Base-by-base conservation (phyloP, 2,888 invertebrate species). In the Caenorhabditis sinica region DNA sequence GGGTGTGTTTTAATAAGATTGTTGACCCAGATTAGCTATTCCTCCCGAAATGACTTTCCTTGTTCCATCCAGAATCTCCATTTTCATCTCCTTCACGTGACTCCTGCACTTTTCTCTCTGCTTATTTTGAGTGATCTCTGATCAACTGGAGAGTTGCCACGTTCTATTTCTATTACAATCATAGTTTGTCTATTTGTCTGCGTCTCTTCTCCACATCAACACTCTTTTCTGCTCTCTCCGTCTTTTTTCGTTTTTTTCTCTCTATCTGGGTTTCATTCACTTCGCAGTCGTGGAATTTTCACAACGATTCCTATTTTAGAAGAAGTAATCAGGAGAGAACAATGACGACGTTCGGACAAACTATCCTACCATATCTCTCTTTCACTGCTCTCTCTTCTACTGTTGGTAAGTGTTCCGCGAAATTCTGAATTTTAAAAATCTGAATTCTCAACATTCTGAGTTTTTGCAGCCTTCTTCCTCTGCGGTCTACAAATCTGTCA, bases 401-500 rank as follows among this genome's bases (percentile, higher is more conserved):
- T 11, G 81, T 91, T 58, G 88, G 87, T 83, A 1, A 61, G 77
- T 69, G 40, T 49, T 28, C 30, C 6, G 9, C n/a, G n/a, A 2
- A 36, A 17, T 60, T 43, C 17, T 30, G 20, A n/a, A 4, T 56
- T 56, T 25, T 43, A 30, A 56, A 56, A n/a, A n/a, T n/a, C n/a
- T 23, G 49, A 30, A 28, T 4, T 28, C 25, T 66, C 25, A 25
- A 30, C 63, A 23, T 65, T 28, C 28, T 25, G 5, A 17, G 15
- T 45, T 6, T 17, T 43, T 45, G 2, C 60, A 83, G 82, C 68
- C 1, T 82, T 89, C 45, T 92, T 92, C 83, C 82, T 92, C 6
- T 92, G 92, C 79, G 92, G 92, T 17, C 33, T 90, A 6, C 89
- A 90, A 75, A 92, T 92, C 36, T 92, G 91, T 60, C 73, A 81